Evolutionary conservation across 2,113 vertebrate species (phyloP), one percentile per base, ranked within the genome.

Genomic region (Clarias magur): DNA sequence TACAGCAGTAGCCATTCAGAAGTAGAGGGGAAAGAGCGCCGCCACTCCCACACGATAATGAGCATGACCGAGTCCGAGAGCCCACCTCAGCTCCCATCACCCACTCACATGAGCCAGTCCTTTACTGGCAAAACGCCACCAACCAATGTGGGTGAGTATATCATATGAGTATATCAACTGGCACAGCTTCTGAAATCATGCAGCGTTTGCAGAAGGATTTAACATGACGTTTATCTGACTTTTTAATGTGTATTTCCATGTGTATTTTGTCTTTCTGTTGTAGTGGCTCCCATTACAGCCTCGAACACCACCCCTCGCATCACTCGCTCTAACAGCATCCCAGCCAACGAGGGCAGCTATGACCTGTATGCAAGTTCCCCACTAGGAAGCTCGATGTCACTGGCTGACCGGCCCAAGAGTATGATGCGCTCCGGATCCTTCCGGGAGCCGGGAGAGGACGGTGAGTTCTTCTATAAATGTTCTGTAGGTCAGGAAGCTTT

Each of bases 311-410:
- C 95, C 89, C 97, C 97, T 0, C 97, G 97, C 94, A 98, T 99
- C 93, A 97, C 97, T 25, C 97, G 98, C 90, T 99, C 98, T 90
- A 99, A 97, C 96, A 99, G 98, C 96, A 99, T 98, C n/a, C 98
- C 98, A 78, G 96, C 97, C 85, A 96, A 96, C 72, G 98, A 99
- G 86, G 94, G 97, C 19, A 94, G 96, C 93, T 97, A 97, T 68
- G 97, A 99, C 93, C 96, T 99, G 85, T 99, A 97, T 91, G 95
- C 97, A 91, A 94, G 96, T 48, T 97, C 97, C 91, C 97, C 97
- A 85, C 93, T 96, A 94, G 98, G 97, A 92, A 99, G 98, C 96
- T 98, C 95, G 86, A 92, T 99, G 92, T 98, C 97, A 80, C 96
- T 99, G 95, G 96, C 96, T 0, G 98, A 99, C 91, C 96, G 98